phyloP scores from a whole-genome alignment of 2,797 vertebrate species.

The Trematomus bernacchii region DNA sequence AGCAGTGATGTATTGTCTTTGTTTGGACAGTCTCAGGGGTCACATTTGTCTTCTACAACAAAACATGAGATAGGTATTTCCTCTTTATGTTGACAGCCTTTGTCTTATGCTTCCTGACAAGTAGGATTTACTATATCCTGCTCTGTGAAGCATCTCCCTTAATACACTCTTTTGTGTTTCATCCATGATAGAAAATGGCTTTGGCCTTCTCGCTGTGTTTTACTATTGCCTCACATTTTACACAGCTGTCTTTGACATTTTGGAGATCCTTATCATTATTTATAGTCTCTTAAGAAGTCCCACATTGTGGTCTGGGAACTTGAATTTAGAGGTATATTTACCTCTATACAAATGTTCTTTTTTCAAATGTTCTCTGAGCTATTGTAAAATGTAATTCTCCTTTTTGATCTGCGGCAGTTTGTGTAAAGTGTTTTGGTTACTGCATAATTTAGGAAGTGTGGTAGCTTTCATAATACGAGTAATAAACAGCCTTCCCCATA shows the following conservation, averaged over 20 bases:
- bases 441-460: slow-evolving; percentile 26
- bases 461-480: slow-evolving; percentile 37
- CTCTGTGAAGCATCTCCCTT: slow-evolving; percentile 36
- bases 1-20: slow-evolving; percentile 78
- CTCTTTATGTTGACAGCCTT: slow-evolving; percentile 54
- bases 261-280: slow-evolving; percentile 56
- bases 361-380: background rate
- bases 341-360: slow-evolving; percentile 18
- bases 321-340: background rate
- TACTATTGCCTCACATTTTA: slow-evolving; percentile 58
- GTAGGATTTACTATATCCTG: slow-evolving; percentile 60
- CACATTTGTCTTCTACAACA: slow-evolving; percentile 46
- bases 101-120: slow-evolving; percentile 47
- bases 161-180: slow-evolving; percentile 33
- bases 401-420: slow-evolving; percentile 25
- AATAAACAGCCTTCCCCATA: background rate
- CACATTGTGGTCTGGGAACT: slow-evolving; percentile 37
- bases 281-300: slow-evolving; percentile 61
- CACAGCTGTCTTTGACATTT: slow-evolving; percentile 65
- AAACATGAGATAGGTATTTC: slow-evolving; percentile 52
- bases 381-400: slow-evolving; percentile 35
- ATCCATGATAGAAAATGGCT: slow-evolving; percentile 54
- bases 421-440: slow-evolving; percentile 1
- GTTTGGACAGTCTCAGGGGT: slow-evolving; percentile 62
- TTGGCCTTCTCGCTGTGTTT: slow-evolving; percentile 50